Evolutionary conservation across 1,140 invertebrate species (phyloP).

Genomic region (Himalopsyche phryganea): DNA sequence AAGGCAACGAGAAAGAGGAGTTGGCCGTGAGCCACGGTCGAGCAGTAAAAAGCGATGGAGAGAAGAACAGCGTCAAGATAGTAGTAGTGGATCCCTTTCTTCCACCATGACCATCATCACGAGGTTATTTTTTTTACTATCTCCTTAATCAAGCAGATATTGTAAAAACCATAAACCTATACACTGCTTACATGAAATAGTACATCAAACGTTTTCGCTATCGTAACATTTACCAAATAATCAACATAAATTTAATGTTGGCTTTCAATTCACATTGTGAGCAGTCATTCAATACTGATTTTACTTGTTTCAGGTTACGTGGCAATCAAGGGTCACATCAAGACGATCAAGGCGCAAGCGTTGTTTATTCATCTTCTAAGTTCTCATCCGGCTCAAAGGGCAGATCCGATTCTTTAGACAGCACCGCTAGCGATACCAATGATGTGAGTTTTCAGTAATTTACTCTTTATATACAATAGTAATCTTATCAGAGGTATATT

Average conservation of each 20-base stretch:
- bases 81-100: conserved; percentile 43
- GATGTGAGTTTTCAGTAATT: conserved; percentile 20
- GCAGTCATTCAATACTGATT: too few species aligned
- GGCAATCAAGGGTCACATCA: conserved; percentile 18
- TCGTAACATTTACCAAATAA: too few species aligned
- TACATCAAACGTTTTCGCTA: too few species aligned
- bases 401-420: conserved; percentile 30
- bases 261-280: too few species aligned
- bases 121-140: conserved; percentile 37
- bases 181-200: too few species aligned
- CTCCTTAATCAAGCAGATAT: conserved; percentile 3
- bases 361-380: conserved; percentile 29
- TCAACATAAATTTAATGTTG: too few species aligned
- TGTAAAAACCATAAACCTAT: not conserved
- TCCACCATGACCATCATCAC: conserved; percentile 53
- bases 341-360: conserved; percentile 26
- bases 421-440: conserved; percentile 26
- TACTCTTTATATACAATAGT: too few species aligned
- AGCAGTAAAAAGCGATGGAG: conserved; percentile 42
- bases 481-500: too few species aligned
- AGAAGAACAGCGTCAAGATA: conserved; percentile 41
- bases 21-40: conserved; percentile 38
- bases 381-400: conserved; percentile 26
- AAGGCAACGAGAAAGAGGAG: conserved; percentile 42
- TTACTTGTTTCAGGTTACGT: conserved; percentile 29